phyloP scores from a whole-genome alignment of 1,140 invertebrate genomes.

The Lasioglossum baleicum region DNA sequence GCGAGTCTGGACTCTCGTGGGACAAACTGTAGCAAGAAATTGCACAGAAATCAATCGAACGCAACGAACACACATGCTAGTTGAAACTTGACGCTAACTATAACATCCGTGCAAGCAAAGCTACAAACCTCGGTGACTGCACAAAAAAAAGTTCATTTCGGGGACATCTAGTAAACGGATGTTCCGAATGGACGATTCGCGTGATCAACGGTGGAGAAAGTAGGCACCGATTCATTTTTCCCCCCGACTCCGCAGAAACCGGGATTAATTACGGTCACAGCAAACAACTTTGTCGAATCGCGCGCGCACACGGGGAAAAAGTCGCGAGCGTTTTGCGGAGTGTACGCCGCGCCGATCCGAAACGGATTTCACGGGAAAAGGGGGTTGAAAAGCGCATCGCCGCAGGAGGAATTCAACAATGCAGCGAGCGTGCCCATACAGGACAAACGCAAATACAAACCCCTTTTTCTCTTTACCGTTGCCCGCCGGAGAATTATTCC shows the following conservation, averaged over 20 bases:
- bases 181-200: too few relatives aligned
- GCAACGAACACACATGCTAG: too few relatives aligned
- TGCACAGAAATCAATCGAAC: too few relatives aligned
- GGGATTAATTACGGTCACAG: not conserved
- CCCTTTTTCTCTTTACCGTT: not conserved
- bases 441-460: slow-evolving; percentile 27
- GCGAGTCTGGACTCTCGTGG: too few relatives aligned
- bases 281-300: not conserved
- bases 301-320: not conserved
- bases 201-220: too few relatives aligned
- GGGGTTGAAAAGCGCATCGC: not conserved
- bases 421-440: slow-evolving; percentile 3
- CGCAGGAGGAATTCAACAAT: slow-evolving; percentile 1
- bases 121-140: too few relatives aligned
- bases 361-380: slow-evolving; percentile 11
- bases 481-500: not conserved
- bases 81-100: too few relatives aligned
- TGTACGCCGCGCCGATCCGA: not conserved
- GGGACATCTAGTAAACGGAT: too few relatives aligned
- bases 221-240: not conserved
- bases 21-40: too few relatives aligned
- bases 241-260: not conserved
- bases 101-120: too few relatives aligned
- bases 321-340: not conserved
- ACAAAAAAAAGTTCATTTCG: too few relatives aligned